A percentile compares a stretch with the other conserved stretches of the same genome.
Conservation (phyloP, 37 sponge, comb jelly and placozoan species). For the Beroe forskalii region DNA sequence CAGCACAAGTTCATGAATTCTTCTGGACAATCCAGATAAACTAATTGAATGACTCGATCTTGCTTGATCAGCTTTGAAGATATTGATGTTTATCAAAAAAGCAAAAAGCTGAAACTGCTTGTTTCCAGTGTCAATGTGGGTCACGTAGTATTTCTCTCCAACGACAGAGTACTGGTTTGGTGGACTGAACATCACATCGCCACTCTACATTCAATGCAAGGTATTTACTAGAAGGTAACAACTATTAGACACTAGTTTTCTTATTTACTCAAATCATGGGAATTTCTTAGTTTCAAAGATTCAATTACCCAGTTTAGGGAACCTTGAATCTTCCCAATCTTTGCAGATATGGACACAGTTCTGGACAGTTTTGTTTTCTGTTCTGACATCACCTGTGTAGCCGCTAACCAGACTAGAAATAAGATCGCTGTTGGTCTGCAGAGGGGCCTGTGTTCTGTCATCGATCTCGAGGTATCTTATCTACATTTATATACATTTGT, state of each 20-base stretch:
- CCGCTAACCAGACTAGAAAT: not conserved
- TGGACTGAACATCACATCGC: constrained; percentile 56
- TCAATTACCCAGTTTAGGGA: no score
- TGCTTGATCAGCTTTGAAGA: no score
- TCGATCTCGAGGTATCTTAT: constrained; percentile 5
- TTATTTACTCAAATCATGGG: no score
- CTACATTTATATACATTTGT: no score
- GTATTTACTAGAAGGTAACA: not conserved
- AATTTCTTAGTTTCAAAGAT: no score
- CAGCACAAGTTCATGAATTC: not conserved
- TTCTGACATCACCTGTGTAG: constrained; percentile 16
- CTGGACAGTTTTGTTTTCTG: constrained; percentile 19
- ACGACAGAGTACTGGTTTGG: constrained; percentile 24
- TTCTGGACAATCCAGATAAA: not conserved
- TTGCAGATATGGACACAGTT: constrained; percentile 45
- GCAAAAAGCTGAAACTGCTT: no score
- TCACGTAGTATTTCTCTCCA: not conserved
- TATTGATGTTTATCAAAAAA: no score
- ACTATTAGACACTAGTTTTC: no score
- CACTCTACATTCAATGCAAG: constrained; percentile 34
- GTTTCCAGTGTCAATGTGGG: not conserved
- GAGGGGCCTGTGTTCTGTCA: constrained; percentile 5
- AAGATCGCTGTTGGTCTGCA: constrained; percentile 15
- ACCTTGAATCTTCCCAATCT: no score
- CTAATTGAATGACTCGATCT: no score